Evolutionary conservation across 2,888 invertebrate species (phyloP), one percentile per base, ranked within the genome.

Genomic region (Cabera pusaria): DNA sequence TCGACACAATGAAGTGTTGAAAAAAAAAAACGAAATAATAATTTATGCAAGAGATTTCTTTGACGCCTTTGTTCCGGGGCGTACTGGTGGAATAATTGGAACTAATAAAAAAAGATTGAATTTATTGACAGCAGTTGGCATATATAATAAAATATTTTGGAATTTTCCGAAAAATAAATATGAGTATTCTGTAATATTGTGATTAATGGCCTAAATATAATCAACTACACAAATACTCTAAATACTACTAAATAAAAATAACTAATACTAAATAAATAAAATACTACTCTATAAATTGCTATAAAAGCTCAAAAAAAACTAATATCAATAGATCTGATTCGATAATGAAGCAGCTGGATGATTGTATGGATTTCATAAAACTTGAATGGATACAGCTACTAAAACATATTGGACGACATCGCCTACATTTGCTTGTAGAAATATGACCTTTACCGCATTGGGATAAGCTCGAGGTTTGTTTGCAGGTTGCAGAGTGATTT

Each of bases 31-130:
- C 64, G 27, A 48, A 54, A 62, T 59, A 77, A 77, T 85, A 85
- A 87, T 87, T 87, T 85, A 88, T 87, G 72, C 85, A 69, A 72
- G 78, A 80, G 76, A 77, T 80, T 80, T 74, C 80, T 80, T 81
- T 84, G 80, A 78, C 77, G 83, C 80, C 68, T 79, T 80, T 82
- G 83, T 81, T 73, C 52, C 39, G 50, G 57, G 56, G 67, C 32
- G 17, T 14, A 5, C 20, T 5, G 20, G 16, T 14, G 14, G 6
- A 26, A 18, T 33, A 17, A 29, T n/a, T 34, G 33, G 34, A 11
- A 20, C 22, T 39, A 18, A 23, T 17, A 22, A 32, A 31, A 22
- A 31, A n/a, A n/a, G n/a, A 14, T 14, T 14, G 2, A 2, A 14
- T 3, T 14, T 14, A 14, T 14, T 14, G 14, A 14, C 4, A n/a